Evolutionary conservation across 2,113 vertebrate genomes (phyloP).

Genomic region (Sterrhoptilus dennistouni): DNA sequence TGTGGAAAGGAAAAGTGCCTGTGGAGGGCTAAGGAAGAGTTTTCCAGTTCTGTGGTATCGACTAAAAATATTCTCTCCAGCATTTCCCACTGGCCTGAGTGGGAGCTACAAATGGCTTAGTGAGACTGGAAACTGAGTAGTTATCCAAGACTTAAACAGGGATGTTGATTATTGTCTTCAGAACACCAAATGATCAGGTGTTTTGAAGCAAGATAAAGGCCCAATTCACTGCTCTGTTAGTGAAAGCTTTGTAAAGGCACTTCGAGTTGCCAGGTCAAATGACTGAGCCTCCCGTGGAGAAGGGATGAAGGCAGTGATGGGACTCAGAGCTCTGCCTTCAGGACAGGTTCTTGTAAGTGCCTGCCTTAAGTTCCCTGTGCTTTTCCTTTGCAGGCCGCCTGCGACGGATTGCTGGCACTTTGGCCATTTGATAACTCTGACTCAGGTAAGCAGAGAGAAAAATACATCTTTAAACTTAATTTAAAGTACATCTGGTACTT

Average conservation of each 20-base stretch:
- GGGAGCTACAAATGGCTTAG: not conserved
- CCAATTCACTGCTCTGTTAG: not conserved
- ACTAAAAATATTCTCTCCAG: not conserved
- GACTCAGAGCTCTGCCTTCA: not conserved
- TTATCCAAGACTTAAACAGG: not conserved
- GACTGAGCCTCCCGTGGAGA: not conserved
- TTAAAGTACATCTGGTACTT: accelerated
- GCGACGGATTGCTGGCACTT: not conserved
- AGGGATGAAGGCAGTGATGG: not conserved
- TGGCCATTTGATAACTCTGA: conserved; percentile 43
- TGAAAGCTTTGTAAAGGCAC: not conserved
- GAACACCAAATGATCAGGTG: not conserved
- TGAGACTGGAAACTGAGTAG: not conserved
- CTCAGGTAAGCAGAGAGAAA: conserved; percentile 27
- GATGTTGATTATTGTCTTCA: not conserved
- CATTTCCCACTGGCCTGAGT: not conserved
- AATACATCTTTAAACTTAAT: accelerated
- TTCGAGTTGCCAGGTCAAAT: accelerated
- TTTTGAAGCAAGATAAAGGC: not conserved
- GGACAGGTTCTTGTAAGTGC: not conserved
- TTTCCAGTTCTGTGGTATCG: not conserved
- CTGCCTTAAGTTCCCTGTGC: not conserved
- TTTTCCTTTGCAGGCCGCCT: conserved; percentile 26
- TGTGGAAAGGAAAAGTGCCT: not conserved
- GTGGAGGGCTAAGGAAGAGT: not conserved